Base-by-base conservation (phyloP, 2,888 invertebrate genomes). In the Agrochola macilenta region DNA sequence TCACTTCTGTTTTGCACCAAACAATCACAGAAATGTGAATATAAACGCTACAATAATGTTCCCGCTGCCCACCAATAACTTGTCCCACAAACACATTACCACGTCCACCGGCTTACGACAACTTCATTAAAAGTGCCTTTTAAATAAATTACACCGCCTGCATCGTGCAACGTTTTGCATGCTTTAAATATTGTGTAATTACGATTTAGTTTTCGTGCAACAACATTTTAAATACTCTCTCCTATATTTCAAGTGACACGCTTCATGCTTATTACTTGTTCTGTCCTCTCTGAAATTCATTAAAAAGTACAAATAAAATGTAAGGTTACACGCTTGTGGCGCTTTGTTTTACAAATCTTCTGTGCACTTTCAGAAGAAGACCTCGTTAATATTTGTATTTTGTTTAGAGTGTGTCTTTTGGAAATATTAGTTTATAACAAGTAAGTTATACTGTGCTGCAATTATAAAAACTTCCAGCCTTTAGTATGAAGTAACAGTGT, bases 101-200 rank as follows among this genome's bases (percentile, higher is more conserved):
- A 74, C 79, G 78, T 75, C 76, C 73, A 73, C 73, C 35, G 52
- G 79, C 64, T 78, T 74, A 77, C 81, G 88, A 90, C 90, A 90
- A 91, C 89, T 91, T 91, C 91, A 92, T 93, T 93, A 92, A 89
- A 90, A 89, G 78, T 87, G 75, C 79, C 85, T 87, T 86, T 87
- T 88, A 90, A 90, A 92, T 89, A 90, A 90, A 89, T 87, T 81
- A 84, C 78, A 83, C 68, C 72, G 82, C 57, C 83, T 69, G 81
- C 66, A 66, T 8, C 72, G 72, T 69, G 77, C 69, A 81, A 74
- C 69, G 76, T 82, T 88, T 83, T 81, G 78, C 79, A 83, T 76
- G 76, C 82, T 73, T 78, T 83, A 86, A 86, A 86, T 82, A 88
- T 83, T 75, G 78, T 78, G 76, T 88, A 85, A 84, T 84, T 75